These are phyloP conservation scores for Stigmatopora nigra DNA, from an alignment of 2,113 vertebrate species.

Conservation along the genomic window DNA sequence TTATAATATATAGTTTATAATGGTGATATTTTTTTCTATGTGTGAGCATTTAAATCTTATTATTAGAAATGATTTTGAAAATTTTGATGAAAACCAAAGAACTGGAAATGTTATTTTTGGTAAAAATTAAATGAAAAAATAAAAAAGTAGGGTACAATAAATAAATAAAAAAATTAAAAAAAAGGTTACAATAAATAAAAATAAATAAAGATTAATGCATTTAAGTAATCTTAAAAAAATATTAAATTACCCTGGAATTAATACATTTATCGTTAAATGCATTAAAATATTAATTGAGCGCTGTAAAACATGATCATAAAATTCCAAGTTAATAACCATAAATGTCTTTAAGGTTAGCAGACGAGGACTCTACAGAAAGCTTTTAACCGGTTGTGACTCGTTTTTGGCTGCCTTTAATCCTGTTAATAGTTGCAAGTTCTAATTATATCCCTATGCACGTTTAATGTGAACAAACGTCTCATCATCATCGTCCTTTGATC, in stretches of 20 bases:
- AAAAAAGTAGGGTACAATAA: too few relatives aligned
- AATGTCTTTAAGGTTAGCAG: slow-evolving; percentile 21
- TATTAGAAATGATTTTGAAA: background rate
- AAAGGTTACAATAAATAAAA: too few relatives aligned
- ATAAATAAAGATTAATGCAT: too few relatives aligned
- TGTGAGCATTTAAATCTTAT: background rate
- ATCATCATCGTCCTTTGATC: slow-evolving; percentile 24
- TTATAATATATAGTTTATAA: background rate
- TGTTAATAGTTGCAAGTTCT: slow-evolving; percentile 38
- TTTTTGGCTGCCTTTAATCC: slow-evolving; percentile 47
- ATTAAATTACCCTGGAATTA: too few relatives aligned
- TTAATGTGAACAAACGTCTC: slow-evolving; percentile 24
- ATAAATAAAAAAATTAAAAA: too few relatives aligned
- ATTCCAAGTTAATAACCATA: too few relatives aligned
- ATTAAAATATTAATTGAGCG: too few relatives aligned
- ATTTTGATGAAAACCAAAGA: background rate
- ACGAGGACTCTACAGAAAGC: slow-evolving; percentile 38
- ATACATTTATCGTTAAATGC: too few relatives aligned
- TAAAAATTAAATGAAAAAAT: too few relatives aligned
- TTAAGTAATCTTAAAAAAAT: too few relatives aligned
- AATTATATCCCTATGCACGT: slow-evolving; percentile 25
- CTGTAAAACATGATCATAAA: too few relatives aligned
- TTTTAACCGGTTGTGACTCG: slow-evolving; percentile 46
- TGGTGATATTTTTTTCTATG: background rate
- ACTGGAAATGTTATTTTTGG: background rate